Conservation (phyloP, 1,140 invertebrate species). For the Augochlora pura region DNA sequence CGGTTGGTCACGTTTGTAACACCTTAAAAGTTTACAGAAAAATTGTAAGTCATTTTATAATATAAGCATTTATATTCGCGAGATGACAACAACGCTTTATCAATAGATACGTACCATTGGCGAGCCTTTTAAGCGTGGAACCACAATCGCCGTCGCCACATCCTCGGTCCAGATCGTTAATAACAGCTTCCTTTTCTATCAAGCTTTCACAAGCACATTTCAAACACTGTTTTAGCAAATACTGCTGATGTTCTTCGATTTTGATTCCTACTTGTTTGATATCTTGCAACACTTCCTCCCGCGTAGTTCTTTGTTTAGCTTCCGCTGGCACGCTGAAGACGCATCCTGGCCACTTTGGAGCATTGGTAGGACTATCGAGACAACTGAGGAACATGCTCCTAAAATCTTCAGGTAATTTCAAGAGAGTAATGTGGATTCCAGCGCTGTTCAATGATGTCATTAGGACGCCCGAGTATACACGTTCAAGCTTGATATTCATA, state of each 20-base stretch:
- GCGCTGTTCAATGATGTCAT: conserved; percentile 92
- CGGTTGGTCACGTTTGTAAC: no score
- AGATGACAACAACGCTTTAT: background rate
- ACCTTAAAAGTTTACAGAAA: no score
- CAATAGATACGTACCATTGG: conserved; percentile 77
- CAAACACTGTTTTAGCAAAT: conserved; percentile 80
- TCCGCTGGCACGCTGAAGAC: conserved; percentile 64
- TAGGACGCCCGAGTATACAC: conserved; percentile 86
- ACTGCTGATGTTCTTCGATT: conserved; percentile 71
- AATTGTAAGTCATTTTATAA: no score
- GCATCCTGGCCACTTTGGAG: conserved; percentile 83
- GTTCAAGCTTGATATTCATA: conserved; percentile 81
- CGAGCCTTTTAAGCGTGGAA: conserved; percentile 85
- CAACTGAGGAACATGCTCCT: conserved; percentile 80
- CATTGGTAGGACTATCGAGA: conserved; percentile 83
- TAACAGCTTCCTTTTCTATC: conserved; percentile 80
- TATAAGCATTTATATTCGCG: no score
- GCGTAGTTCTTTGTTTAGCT: no score
- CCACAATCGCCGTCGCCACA: conserved; percentile 93
- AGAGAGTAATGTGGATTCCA: conserved; percentile 88
- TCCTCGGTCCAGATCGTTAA: conserved; percentile 87
- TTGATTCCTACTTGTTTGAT: conserved; percentile 68
- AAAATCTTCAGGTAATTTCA: conserved; percentile 81
- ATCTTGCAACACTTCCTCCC: conserved; percentile 38
- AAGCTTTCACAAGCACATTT: conserved; percentile 79